These are phyloP conservation scores for Erebia palarica DNA, from an alignment of 2,888 invertebrate genomes.

Conservation along the genomic window DNA sequence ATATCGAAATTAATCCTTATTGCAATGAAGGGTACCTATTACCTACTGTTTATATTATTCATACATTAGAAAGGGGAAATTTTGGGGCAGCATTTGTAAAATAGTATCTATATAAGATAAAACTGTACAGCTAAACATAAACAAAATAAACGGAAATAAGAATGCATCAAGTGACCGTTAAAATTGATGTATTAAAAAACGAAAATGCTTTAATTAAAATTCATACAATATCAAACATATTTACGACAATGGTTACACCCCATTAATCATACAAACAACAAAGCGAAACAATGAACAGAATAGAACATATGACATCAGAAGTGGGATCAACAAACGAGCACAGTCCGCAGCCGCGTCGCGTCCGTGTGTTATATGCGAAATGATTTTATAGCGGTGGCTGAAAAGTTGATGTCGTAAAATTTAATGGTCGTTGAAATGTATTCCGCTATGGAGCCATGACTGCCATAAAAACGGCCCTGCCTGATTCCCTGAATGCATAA, in stretches of 20 bases:
- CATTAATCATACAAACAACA: conserved; percentile 20
- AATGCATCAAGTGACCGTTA: background rate
- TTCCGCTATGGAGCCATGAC: conserved; percentile 42
- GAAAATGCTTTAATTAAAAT: conserved; percentile 13
- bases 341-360: conserved; percentile 21
- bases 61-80: too few relatives aligned
- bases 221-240: conserved; percentile 20
- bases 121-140: background rate
- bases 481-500: conserved; percentile 24
- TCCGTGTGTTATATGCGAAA: conserved; percentile 43
- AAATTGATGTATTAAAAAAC: background rate
- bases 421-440: conserved; percentile 61
- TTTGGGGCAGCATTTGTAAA: too few relatives aligned
- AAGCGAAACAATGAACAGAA: conserved; percentile 13
- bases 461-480: conserved; percentile 38
- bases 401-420: conserved; percentile 66
- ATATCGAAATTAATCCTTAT: background rate
- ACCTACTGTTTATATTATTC: too few relatives aligned
- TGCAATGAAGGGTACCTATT: background rate
- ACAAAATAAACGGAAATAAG: background rate
- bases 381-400: conserved; percentile 60
- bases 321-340: conserved; percentile 6
- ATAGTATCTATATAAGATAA: too few relatives aligned
- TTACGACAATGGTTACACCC: conserved; percentile 8
- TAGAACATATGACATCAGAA: conserved; percentile 17